Evolutionary conservation across 1,140 invertebrate species (phyloP).

Genomic region (Neodiprion virginianus): DNA sequence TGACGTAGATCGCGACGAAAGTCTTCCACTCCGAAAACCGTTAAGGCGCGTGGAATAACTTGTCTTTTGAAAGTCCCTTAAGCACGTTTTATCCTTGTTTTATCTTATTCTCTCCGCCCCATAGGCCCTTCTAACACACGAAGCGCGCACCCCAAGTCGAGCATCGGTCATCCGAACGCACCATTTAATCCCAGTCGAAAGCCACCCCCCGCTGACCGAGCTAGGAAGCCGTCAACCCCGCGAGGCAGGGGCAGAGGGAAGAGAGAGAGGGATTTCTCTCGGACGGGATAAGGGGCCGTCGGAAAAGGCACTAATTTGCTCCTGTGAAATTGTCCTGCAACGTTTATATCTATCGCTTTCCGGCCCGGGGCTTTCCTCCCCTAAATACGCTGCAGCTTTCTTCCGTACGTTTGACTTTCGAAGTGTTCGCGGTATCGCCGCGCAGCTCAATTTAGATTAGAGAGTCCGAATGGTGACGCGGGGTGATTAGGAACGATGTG

Average conservation of each 20-base stretch:
- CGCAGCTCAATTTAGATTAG: background rate
- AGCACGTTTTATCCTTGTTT: constrained; percentile 1
- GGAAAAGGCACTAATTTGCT: constrained; percentile 5
- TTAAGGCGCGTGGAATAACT: too few relatives aligned
- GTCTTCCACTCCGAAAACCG: too few relatives aligned
- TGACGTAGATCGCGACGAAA: too few relatives aligned
- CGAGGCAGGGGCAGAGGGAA: background rate
- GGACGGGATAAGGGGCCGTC: background rate
- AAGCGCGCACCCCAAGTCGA: background rate
- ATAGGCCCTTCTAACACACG: background rate
- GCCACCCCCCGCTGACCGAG: constrained; percentile 3
- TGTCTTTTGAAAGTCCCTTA: background rate
- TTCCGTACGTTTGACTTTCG: too few relatives aligned
- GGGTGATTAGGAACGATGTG: too few relatives aligned
- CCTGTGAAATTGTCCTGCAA: constrained; percentile 2
- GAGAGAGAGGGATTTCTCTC: background rate
- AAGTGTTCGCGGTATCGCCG: too few relatives aligned
- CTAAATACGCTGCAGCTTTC: too few relatives aligned
- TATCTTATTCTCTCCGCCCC: constrained; percentile 7
- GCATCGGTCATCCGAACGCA: constrained; percentile 6
- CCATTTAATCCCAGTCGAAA: background rate
- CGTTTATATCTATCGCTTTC: background rate
- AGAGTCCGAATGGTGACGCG: too few relatives aligned
- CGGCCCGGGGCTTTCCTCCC: too few relatives aligned
- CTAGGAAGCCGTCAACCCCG: background rate